Conservation (phyloP, 2,113 vertebrate species). For the Hassar affinis region DNA sequence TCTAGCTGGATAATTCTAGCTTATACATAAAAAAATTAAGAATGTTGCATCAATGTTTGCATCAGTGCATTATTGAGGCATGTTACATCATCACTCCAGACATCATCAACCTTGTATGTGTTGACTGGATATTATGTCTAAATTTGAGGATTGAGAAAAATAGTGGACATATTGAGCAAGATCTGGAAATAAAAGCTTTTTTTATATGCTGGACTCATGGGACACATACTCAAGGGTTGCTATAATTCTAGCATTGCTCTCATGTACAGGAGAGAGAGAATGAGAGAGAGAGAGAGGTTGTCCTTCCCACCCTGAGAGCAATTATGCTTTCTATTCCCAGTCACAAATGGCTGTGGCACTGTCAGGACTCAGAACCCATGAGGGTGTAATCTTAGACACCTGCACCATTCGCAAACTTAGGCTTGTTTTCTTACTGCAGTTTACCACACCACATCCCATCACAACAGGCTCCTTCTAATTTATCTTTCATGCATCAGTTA, state of each 20-base stretch:
- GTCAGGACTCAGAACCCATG: not conserved
- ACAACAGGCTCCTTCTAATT: not conserved
- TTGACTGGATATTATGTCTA: no score
- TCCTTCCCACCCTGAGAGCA: constrained; percentile 1
- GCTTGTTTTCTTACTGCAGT: not conserved
- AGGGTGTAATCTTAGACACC: constrained; percentile 3
- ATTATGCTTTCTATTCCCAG: constrained; percentile 25
- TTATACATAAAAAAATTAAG: not conserved
- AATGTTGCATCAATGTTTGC: not conserved
- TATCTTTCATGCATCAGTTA: not conserved
- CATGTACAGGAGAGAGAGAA: not conserved
- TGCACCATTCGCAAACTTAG: not conserved
- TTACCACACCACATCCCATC: not conserved
- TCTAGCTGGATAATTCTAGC: no score
- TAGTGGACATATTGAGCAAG: not conserved
- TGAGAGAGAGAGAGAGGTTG: not conserved
- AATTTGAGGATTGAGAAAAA: not conserved
- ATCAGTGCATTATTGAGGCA: not conserved
- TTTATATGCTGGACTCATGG: not conserved
- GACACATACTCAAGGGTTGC: not conserved
- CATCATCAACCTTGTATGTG: not conserved
- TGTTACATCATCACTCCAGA: not conserved
- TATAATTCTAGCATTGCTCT: not conserved
- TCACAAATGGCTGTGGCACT: constrained; percentile 11
- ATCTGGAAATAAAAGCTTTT: not conserved